Percentiles rank a stretch among this genome's conserved stretches.
These are phyloP conservation scores for Lumbricus terrestris DNA, from an alignment of 2,888 invertebrate genomes.

Conservation along the genomic window DNA sequence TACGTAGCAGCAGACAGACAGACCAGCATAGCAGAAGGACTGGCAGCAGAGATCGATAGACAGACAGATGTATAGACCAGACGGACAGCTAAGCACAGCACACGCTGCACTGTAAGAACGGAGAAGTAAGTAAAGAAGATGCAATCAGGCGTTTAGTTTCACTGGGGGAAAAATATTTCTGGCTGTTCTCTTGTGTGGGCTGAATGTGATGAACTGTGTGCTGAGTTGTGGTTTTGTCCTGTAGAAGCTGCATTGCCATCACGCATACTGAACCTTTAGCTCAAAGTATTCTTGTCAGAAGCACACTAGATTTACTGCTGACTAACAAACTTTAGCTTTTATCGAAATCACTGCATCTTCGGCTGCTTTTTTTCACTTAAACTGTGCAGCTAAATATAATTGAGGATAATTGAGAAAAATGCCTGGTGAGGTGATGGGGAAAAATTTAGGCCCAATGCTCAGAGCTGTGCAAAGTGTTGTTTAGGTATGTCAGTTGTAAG, in stretches of 20 bases:
- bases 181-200: neutral
- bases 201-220: slow-evolving; percentile 3
- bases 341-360: neutral
- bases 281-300: neutral
- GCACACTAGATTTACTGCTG: neutral
- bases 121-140: neutral
- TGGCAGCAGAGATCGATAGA: neutral
- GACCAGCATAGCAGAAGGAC: neutral
- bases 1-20: neutral
- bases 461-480: too few relatives aligned
- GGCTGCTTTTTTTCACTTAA: neutral
- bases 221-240: neutral
- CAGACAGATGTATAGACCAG: neutral
- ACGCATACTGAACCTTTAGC: neutral
- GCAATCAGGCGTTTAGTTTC: neutral
- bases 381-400: too few relatives aligned
- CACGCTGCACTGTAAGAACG: neutral
- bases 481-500: too few relatives aligned
- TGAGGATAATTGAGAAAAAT: too few relatives aligned
- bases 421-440: too few relatives aligned
- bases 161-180: neutral
- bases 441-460: too few relatives aligned
- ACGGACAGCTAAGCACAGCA: neutral
- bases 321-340: neutral
- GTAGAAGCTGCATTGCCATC: neutral